Conservation (phyloP, 2,888 invertebrate species). For the Ichneumoninae sp. region DNA sequence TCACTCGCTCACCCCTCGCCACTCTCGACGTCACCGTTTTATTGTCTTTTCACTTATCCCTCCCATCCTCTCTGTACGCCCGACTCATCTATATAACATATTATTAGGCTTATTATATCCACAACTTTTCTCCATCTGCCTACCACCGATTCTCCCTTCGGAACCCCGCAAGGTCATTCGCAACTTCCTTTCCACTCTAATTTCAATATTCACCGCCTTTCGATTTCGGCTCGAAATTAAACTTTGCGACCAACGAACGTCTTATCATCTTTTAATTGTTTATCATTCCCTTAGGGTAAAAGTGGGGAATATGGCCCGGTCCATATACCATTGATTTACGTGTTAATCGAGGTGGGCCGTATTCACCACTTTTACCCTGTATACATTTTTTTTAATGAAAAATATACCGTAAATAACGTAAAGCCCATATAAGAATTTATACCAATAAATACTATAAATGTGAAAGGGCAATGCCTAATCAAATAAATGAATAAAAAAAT, state of each 20-base stretch:
- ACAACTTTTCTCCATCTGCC: conserved; percentile 59
- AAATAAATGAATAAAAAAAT: too few relatives aligned
- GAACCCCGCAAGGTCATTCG: conserved; percentile 16
- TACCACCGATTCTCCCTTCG: conserved; percentile 21
- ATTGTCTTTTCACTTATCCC: conserved; percentile 67
- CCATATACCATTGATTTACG: too few relatives aligned
- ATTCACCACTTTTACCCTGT: too few relatives aligned
- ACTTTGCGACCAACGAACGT: not conserved
- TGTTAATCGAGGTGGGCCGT: too few relatives aligned
- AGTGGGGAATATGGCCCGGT: too few relatives aligned
- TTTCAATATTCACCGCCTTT: conserved; percentile 68
- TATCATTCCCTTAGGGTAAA: not conserved
- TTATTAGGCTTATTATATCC: conserved; percentile 43
- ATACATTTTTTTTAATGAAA: not conserved
- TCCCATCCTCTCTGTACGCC: conserved; percentile 42
- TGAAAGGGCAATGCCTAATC: not conserved
- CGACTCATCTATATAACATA: conserved; percentile 6
- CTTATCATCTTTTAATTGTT: not conserved
- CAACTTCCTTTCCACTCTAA: conserved; percentile 47
- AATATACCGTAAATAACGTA: not conserved
- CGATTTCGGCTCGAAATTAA: not conserved
- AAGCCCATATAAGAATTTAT: not conserved
- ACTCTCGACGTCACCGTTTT: conserved; percentile 48
- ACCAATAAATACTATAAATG: not conserved
- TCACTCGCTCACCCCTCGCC: conserved; percentile 47